Evolutionary conservation across 2,888 invertebrate species (phyloP), one percentile per base, ranked within the genome.

Genomic region (Drosophila picticornis): DNA sequence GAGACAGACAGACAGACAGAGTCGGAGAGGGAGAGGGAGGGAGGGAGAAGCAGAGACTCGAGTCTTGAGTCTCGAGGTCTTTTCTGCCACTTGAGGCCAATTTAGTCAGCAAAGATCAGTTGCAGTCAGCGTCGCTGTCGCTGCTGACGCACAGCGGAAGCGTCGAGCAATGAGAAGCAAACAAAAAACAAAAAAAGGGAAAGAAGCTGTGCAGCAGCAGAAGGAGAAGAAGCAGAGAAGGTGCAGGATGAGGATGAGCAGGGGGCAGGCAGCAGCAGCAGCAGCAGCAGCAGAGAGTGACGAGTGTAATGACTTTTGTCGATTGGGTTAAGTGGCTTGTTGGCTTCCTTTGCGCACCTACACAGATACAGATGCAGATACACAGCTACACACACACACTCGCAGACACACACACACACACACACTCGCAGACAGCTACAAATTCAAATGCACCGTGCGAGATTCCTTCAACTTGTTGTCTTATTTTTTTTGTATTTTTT

Each of bases 281-380:
- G 32, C 31, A 9, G 31, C 36, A 59, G 53, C 58, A 55, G 64
- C 61, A 63, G 85, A 80, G 80, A 81, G 91, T 91, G 91, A 90
- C 86, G 92, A 91, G 92, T 91, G 91, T 91, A 91, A 91, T 91
- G 92, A 90, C 91, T 92, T 92, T 91, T 91, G 92, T 89, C 91
- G 91, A 91, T 91, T 91, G 91, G 91, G 91, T 91, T 92, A 91
- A 91, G 91, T 92, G 91, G 91, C 90, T 91, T 89, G 90, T 91
- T 91, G 90, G 84, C 90, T 84, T 87, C 90, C 83, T 84, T 87
- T 72, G 72, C 73, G 73, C 84, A 72, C 82, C 75, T 77, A 74
- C 80, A 78, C 84, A 77, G 50, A 77, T 31, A 71, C 74, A 69
- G 19, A 50, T 34, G 58, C 58, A 69, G 16, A 50, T 31, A 58